Conservation (phyloP, 2,888 invertebrate genomes). For the Rhamnusium bicolor region DNA sequence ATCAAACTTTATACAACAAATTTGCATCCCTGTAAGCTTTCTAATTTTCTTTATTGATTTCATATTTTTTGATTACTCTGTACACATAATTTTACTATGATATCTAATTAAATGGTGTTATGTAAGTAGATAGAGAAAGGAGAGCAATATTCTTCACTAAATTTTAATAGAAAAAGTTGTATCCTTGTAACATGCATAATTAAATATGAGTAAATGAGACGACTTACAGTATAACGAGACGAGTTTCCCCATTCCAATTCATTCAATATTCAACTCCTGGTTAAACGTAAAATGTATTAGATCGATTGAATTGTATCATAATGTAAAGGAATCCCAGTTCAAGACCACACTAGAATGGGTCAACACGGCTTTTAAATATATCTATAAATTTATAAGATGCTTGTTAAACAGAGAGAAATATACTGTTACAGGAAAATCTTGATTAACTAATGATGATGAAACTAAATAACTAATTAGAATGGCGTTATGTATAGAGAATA, state of each 20-base stretch:
- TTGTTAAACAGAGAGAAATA: too few species aligned
- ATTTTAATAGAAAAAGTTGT: slow-evolving; percentile 27
- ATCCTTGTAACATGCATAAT: slow-evolving; percentile 18
- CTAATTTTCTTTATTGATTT: too few species aligned
- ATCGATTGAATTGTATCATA: background rate
- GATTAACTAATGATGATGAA: too few species aligned
- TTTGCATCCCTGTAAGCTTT: too few species aligned
- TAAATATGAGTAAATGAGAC: slow-evolving; percentile 9
- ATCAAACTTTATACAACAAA: too few species aligned
- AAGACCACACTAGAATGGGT: background rate
- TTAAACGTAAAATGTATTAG: slow-evolving; percentile 10
- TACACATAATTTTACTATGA: too few species aligned
- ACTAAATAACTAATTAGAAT: too few species aligned
- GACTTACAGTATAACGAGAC: slow-evolving; percentile 13
- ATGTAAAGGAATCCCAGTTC: slow-evolving; percentile 12
- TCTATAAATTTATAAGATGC: slow-evolving; percentile 16
- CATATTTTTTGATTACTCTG: too few species aligned
- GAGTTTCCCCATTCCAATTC: slow-evolving; percentile 24
- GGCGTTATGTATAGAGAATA: too few species aligned
- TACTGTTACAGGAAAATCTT: too few species aligned
- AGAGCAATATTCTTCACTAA: background rate
- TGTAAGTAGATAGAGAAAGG: background rate
- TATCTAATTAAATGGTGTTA: background rate
- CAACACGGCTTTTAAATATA: slow-evolving; percentile 7
- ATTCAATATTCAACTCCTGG: slow-evolving; percentile 27